A percentile compares a stretch with the other conserved stretches of the same genome.
These are phyloP conservation scores for Myocastor coypus DNA, from an alignment of 2,113 vertebrate species.

Conservation along the genomic window DNA sequence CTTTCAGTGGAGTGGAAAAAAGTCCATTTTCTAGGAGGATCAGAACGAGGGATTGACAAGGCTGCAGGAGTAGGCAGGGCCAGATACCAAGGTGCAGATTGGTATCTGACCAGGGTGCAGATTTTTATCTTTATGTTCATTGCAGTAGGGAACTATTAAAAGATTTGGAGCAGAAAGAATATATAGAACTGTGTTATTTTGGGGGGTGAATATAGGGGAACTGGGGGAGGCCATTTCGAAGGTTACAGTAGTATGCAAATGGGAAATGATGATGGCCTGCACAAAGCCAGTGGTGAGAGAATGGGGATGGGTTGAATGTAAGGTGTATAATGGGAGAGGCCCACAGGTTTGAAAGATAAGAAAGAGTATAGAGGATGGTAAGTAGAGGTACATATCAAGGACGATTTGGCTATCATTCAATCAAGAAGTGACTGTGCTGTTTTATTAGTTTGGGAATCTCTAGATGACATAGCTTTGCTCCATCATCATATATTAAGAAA, in stretches of 20 bases:
- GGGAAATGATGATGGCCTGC: not conserved
- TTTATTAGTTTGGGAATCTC: not conserved
- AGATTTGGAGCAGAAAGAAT: not conserved
- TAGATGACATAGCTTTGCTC: not conserved
- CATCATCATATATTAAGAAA: not conserved
- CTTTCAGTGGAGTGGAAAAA: not conserved
- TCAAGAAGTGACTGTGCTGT: not conserved
- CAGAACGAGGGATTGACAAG: not conserved
- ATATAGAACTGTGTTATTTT: conserved; percentile 19
- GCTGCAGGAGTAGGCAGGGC: not conserved
- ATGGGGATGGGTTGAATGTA: not conserved
- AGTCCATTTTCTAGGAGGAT: not conserved
- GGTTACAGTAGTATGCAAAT: not conserved
- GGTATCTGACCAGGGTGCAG: no score
- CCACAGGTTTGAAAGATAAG: not conserved
- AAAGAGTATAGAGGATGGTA: not conserved
- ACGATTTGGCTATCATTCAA: not conserved
- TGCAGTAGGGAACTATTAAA: not conserved
- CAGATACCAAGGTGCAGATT: no score
- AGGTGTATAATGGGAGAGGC: not conserved
- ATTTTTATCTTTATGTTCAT: conserved; percentile 37
- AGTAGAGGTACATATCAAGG: not conserved
- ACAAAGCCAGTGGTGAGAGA: not conserved
- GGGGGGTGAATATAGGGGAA: not conserved
- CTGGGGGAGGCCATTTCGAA: not conserved